Evolutionary conservation across 1,140 invertebrate species (phyloP).

Genomic region (Scaptodrosophila lebanonensis): DNA sequence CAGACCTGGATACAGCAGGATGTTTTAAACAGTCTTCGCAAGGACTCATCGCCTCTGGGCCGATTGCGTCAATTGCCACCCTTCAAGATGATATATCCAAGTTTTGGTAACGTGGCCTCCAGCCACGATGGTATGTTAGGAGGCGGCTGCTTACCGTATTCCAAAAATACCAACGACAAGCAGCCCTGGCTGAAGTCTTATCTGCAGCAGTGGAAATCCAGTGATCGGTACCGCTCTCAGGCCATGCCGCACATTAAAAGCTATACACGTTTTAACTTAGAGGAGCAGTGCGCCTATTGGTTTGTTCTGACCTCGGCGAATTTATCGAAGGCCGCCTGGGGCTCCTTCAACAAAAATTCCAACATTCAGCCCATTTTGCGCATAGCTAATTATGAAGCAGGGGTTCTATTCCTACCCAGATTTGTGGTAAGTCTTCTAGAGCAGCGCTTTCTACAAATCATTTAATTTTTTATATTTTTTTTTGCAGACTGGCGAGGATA

Average conservation of each 20-base stretch:
- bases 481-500: constrained; percentile 69
- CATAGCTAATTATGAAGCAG: constrained; percentile 93
- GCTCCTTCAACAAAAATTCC: constrained; percentile 83
- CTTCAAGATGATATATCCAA: constrained; percentile 82
- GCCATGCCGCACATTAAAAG: constrained; percentile 97
- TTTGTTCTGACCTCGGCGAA: constrained; percentile 95
- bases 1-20: constrained; percentile 85
- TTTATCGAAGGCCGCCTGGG: constrained; percentile 97
- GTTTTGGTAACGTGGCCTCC: constrained; percentile 85
- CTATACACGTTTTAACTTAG: constrained; percentile 86
- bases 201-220: constrained; percentile 91
- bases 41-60: constrained; percentile 73
- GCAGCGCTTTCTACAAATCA: too few species aligned
- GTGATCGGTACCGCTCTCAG: constrained; percentile 81
- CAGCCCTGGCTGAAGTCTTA: constrained; percentile 89
- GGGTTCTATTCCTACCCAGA: constrained; percentile 91
- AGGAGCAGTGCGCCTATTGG: constrained; percentile 84
- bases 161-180: constrained; percentile 86
- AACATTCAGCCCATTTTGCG: constrained; percentile 80
- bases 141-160: constrained; percentile 94
- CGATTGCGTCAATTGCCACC: constrained; percentile 55
- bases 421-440: constrained; percentile 83
- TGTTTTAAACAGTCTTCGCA: constrained; percentile 82
- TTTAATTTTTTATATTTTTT: not conserved
- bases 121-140: constrained; percentile 91